These are phyloP conservation scores for Cataglyphis rosenhaueri DNA, from an alignment of 2,888 invertebrate species.

Conservation along the genomic window DNA sequence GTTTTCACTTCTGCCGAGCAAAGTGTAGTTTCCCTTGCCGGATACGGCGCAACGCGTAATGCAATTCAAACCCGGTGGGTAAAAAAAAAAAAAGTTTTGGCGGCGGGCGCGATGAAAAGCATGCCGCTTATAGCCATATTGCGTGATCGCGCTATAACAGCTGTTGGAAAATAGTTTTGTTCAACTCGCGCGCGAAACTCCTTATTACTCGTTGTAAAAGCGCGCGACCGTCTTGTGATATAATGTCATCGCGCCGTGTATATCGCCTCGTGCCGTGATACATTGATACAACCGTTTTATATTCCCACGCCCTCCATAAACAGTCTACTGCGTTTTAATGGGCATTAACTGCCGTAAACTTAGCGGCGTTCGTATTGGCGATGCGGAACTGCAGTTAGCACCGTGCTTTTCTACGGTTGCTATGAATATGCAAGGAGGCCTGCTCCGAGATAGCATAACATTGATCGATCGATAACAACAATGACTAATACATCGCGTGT, in stretches of 20 bases:
- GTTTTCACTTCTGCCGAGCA: slow-evolving; percentile 68
- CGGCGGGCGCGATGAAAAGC: slow-evolving; percentile 73
- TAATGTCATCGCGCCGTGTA: slow-evolving; percentile 38
- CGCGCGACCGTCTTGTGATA: slow-evolving; percentile 35
- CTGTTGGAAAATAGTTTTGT: slow-evolving; percentile 73
- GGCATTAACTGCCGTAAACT: slow-evolving; percentile 24
- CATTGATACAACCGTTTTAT: slow-evolving; percentile 20
- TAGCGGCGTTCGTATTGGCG: background rate
- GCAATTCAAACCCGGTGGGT: slow-evolving; percentile 63
- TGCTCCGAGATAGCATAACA: background rate
- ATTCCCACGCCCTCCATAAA: background rate
- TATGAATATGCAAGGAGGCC: slow-evolving; percentile 40
- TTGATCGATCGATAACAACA: slow-evolving; percentile 28
- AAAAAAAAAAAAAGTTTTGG: slow-evolving; percentile 58
- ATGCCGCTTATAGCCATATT: slow-evolving; percentile 74
- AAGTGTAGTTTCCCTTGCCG: slow-evolving; percentile 65
- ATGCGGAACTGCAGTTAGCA: slow-evolving; percentile 28
- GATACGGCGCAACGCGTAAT: slow-evolving; percentile 70
- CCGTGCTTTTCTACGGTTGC: slow-evolving; percentile 14
- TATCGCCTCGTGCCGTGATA: slow-evolving; percentile 32
- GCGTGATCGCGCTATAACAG: slow-evolving; percentile 74
- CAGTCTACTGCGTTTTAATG: slow-evolving; percentile 35
- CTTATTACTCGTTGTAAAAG: slow-evolving; percentile 57
- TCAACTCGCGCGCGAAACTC: slow-evolving; percentile 55
- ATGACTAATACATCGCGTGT: slow-evolving; percentile 26